Evolutionary conservation across 1,140 invertebrate genomes (phyloP), one percentile per base, ranked within the genome.

Genomic region (Panagrolaimus sp.): DNA sequence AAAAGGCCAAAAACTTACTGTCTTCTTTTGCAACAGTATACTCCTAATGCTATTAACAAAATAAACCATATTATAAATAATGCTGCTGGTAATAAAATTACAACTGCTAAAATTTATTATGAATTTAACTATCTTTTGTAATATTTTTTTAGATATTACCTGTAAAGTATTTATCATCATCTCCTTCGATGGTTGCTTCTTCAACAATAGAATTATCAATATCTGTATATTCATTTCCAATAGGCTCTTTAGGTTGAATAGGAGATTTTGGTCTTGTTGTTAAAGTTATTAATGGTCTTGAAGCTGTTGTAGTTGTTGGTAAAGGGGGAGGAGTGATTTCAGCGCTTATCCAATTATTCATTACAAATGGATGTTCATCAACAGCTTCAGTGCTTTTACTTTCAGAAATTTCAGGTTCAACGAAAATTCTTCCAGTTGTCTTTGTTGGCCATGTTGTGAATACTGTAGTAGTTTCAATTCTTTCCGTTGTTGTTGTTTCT

Each of bases 361-460:
- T 70, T 10, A 58, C 21, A 28, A 72, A 67, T 46, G 70, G 65
- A 46, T 65, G 65, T 64, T 74, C 70, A 38, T 73, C 67, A 26
- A 38, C 55, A 38, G 63, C 32, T 28, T 62, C 55, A 26, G 38
- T 38, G 64, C 32, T 75, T 63, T 46, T 17, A 32, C 26, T 43
- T 47, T 43, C 44, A 62, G 52, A 65, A 21, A 28, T 44, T 21
- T 69, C 65, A 62, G n/a, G 46, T 24, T 52, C 44, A 24, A 70
- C 52, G 32, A 38, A 38, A 38, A 38, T 38, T 38, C 32, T 38
- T 38, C 32, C 32, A 4, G 32, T 38, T 38, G 32, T 38, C 7
- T 64, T 28, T 46, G 43, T 45, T 65, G 63, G 38, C 55, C 38
- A 14, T 47, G 71, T 67, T 58, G 38, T 58, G 45, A 43, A 43